Conservation (phyloP, 2,888 invertebrate species). For the Patella ulyssiponensis region DNA sequence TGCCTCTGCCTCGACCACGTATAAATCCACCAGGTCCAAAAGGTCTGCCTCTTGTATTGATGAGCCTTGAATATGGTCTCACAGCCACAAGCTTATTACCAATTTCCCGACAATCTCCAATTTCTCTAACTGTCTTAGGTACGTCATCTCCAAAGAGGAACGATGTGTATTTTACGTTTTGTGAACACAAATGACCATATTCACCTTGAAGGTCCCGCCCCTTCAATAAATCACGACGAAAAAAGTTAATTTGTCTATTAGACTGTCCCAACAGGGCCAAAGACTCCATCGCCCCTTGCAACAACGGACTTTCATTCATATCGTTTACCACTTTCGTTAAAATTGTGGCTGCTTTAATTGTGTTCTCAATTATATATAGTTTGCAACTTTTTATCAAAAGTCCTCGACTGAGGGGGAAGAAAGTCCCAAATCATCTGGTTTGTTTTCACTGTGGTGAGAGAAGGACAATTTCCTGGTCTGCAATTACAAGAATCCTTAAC, state of each 20-base stretch:
- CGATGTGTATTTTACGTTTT: too few relatives aligned
- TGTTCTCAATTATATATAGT: slow-evolving; percentile 3
- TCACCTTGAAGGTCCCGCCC: background rate
- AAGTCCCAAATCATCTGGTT: too few relatives aligned
- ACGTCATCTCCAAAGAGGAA: background rate
- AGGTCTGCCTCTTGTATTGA: background rate
- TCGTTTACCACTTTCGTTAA: slow-evolving; percentile 8
- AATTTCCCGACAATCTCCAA: too few relatives aligned
- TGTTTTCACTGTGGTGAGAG: too few relatives aligned
- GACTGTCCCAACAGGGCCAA: slow-evolving; percentile 13
- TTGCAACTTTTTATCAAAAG: background rate
- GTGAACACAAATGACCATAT: slow-evolving; percentile 4
- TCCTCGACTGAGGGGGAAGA: background rate
- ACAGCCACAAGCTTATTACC: too few relatives aligned
- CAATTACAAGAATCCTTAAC: slow-evolving; percentile 4
- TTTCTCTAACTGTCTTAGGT: background rate
- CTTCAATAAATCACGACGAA: background rate
- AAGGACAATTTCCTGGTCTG: slow-evolving; percentile 23
- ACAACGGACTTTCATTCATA: background rate
- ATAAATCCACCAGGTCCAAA: too few relatives aligned
- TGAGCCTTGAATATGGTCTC: background rate
- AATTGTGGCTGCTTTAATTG: slow-evolving; percentile 9
- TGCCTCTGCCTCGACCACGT: too few relatives aligned
- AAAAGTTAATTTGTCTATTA: slow-evolving; percentile 6
- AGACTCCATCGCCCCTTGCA: background rate